These are phyloP conservation scores for Thalpophila matura DNA, from an alignment of 2,888 invertebrate genomes.

Conservation along the genomic window DNA sequence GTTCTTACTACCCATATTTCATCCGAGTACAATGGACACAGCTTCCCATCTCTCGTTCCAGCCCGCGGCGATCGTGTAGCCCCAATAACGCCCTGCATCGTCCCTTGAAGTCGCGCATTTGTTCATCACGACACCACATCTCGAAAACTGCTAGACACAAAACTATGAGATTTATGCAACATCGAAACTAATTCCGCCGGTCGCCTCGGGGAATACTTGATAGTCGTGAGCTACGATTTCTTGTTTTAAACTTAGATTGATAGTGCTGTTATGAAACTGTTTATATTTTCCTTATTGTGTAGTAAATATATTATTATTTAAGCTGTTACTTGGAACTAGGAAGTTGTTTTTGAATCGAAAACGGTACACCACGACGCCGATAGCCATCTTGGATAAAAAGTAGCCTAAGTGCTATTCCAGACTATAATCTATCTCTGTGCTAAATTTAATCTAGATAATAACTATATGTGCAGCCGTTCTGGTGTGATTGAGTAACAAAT, in stretches of 20 bases:
- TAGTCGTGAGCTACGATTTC: constrained; percentile 59
- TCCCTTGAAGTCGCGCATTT: constrained; percentile 66
- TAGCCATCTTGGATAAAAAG: too few relatives aligned
- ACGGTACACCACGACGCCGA: too few relatives aligned
- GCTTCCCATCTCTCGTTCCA: constrained; percentile 58
- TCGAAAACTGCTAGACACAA: constrained; percentile 68
- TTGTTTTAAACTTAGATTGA: constrained; percentile 61
- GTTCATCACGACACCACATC: constrained; percentile 75
- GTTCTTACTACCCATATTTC: not conserved
- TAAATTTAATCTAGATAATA: too few relatives aligned
- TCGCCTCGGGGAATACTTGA: constrained; percentile 56
- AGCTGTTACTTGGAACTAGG: not conserved
- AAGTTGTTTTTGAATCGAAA: not conserved
- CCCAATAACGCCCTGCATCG: constrained; percentile 75
- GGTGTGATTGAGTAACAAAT: too few relatives aligned
- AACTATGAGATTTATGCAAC: constrained; percentile 72
- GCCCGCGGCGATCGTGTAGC: constrained; percentile 77
- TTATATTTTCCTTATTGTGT: constrained; percentile 46
- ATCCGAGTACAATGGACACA: constrained; percentile 58
- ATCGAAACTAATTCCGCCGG: constrained; percentile 62
- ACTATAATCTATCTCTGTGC: too few relatives aligned
- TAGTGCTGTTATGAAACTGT: constrained; percentile 49
- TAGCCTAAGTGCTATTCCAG: too few relatives aligned
- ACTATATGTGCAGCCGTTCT: too few relatives aligned
- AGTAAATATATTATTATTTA: constrained; percentile 34